Conservation (phyloP, 2,888 invertebrate species). For the Linyphia triangularis region DNA sequence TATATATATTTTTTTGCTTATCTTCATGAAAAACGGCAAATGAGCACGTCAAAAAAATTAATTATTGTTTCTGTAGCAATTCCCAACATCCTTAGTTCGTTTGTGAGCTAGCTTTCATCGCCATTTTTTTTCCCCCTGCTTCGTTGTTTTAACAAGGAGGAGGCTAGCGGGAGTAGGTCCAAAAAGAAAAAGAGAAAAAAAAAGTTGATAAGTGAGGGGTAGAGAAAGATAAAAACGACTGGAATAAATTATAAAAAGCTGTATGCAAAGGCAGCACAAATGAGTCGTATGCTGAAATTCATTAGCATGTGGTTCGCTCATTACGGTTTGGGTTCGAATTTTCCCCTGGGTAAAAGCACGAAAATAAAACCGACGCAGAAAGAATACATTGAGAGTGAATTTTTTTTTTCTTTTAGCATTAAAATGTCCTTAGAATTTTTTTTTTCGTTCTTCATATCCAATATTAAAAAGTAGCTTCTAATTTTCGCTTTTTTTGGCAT, state of each 20-base stretch:
- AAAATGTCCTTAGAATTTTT: not conserved
- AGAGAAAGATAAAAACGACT: slow-evolving; percentile 21
- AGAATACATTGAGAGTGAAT: not conserved
- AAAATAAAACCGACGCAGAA: not conserved
- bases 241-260: slow-evolving; percentile 63
- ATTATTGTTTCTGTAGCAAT: slow-evolving; percentile 67
- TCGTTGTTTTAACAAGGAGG: slow-evolving; percentile 3
- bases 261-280: slow-evolving; percentile 41
- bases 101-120: not conserved
- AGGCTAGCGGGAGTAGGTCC: not conserved
- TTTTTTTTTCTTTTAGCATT: not conserved
- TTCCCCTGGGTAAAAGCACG: slow-evolving; percentile 10
- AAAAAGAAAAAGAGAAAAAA: not conserved
- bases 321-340: slow-evolving; percentile 40
- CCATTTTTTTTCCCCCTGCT: not conserved
- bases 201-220: slow-evolving; percentile 22
- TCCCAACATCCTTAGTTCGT: slow-evolving; percentile 31
- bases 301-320: slow-evolving; percentile 61
- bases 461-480: not conserved
- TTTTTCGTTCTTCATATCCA: not conserved
- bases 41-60: slow-evolving; percentile 73
- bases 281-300: slow-evolving; percentile 60
- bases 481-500: not conserved
- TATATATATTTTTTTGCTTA: not conserved
- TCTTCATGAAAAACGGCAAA: slow-evolving; percentile 62